Percentiles rank a stretch among this genome's conserved stretches.
phyloP scores from a whole-genome alignment of 2,797 vertebrate genomes.

The Remorina albescens region DNA sequence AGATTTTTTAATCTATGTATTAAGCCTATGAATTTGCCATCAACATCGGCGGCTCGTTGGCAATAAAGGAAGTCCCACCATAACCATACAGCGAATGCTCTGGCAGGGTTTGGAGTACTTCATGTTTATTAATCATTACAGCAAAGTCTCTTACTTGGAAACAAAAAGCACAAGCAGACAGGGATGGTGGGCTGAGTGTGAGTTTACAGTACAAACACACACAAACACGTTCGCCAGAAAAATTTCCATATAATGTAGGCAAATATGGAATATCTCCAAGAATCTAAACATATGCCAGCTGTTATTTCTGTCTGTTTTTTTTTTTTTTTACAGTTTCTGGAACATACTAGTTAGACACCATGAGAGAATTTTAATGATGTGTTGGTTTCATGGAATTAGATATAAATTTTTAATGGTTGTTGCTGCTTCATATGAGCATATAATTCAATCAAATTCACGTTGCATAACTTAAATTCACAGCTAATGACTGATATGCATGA shows the following conservation, averaged over 20 bases:
- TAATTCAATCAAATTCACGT: slow-evolving; percentile 6
- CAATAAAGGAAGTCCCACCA: slow-evolving; percentile 28
- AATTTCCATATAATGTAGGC: slow-evolving; percentile 26
- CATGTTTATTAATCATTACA: slow-evolving; percentile 32
- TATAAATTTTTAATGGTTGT: neutral
- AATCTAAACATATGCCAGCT: slow-evolving; percentile 30
- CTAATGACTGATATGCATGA: neutral
- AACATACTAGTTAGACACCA: slow-evolving; percentile 3
- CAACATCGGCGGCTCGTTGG: slow-evolving; percentile 32
- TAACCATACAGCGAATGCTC: slow-evolving; percentile 24
- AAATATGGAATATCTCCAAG: slow-evolving; percentile 6
- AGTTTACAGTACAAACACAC: neutral
- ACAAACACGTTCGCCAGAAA: neutral
- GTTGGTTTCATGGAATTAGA: neutral
- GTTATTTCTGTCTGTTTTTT: slow-evolving; percentile 17
- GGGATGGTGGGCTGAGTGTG: neutral
- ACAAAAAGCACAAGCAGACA: slow-evolving; percentile 7
- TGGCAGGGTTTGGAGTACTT: slow-evolving; percentile 5
- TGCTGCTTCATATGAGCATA: neutral
- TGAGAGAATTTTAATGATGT: slow-evolving; percentile 1
- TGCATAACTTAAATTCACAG: neutral
- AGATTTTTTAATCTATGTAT: slow-evolving; percentile 71
- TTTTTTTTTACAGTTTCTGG: slow-evolving; percentile 17
- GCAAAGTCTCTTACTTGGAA: slow-evolving; percentile 17
- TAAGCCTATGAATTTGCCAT: slow-evolving; percentile 63